phyloP scores from a whole-genome alignment of 2,797 vertebrate genomes.

The Taenioides sp. region DNA sequence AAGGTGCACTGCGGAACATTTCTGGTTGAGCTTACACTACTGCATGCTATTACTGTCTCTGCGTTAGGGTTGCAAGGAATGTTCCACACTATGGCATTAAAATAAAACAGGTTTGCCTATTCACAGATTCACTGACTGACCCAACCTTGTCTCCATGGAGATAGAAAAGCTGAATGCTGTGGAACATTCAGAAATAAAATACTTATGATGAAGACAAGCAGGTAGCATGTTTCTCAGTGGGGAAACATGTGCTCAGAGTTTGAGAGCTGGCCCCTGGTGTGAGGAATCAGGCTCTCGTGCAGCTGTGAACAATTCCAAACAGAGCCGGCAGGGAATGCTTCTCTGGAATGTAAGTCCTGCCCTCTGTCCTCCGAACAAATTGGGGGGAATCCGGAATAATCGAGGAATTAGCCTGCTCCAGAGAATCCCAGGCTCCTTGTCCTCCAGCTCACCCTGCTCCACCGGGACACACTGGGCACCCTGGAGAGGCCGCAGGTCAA shows the following conservation, averaged over 20 bases:
- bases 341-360: constrained; percentile 64
- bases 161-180: too few relatives aligned
- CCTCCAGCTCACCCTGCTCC: constrained; percentile 16
- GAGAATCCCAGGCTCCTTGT: constrained; percentile 19
- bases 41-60: too few relatives aligned
- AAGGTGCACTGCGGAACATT: too few relatives aligned
- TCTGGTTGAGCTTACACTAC: too few relatives aligned
- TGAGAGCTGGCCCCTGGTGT: constrained; percentile 67
- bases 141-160: too few relatives aligned
- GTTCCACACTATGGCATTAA: too few relatives aligned
- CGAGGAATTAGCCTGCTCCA: constrained; percentile 26
- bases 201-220: too few relatives aligned
- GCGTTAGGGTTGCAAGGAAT: too few relatives aligned
- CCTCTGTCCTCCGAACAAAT: constrained; percentile 69
- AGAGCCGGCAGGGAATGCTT: constrained; percentile 63
- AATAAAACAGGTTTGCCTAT: too few relatives aligned
- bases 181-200: too few relatives aligned
- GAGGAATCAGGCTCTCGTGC: constrained; percentile 68
- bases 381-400: constrained; percentile 43
- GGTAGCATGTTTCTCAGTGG: constrained; percentile 25
- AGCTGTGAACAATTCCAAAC: constrained; percentile 76
- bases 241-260: constrained; percentile 7
- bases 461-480: constrained; percentile 18
- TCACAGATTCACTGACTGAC: too few relatives aligned
- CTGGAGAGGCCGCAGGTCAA: too few relatives aligned